A percentile compares a stretch with the other conserved stretches of the same genome.
phyloP scores from a whole-genome alignment of 1,140 invertebrate genomes.

The Macrostomum lignano region DNA sequence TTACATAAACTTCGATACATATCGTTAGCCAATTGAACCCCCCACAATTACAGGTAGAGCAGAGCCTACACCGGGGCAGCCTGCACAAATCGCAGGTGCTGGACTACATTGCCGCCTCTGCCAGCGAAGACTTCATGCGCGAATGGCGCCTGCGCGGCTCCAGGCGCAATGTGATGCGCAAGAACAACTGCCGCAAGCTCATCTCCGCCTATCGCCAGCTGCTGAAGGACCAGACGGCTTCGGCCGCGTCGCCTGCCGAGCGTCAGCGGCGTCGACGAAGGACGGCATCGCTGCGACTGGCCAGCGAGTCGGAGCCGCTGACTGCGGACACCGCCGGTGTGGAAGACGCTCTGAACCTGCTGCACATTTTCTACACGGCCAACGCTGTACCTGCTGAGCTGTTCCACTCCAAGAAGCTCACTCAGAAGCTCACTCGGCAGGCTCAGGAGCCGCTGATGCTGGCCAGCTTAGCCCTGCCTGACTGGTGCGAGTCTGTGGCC shows the following conservation, averaged over 20 bases:
- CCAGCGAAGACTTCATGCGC: constrained; percentile 8
- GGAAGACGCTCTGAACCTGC: constrained; percentile 49
- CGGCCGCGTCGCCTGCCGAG: too few relatives aligned
- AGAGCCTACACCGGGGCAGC: constrained; percentile 9
- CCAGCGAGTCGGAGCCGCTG: constrained; percentile 15
- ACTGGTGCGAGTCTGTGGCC: constrained; percentile 73
- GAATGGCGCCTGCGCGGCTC: constrained; percentile 10
- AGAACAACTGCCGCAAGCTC: constrained; percentile 10
- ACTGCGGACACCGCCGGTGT: constrained; percentile 33
- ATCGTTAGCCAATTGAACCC: background rate
- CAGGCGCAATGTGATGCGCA: constrained; percentile 10
- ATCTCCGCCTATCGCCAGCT: constrained; percentile 10
- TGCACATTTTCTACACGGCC: constrained; percentile 46
- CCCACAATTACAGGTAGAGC: constrained; percentile 7
- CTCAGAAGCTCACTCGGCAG: constrained; percentile 61
- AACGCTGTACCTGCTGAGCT: too few relatives aligned
- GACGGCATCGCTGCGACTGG: too few relatives aligned
- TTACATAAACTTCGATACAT: too few relatives aligned
- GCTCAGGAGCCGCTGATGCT: constrained; percentile 58
- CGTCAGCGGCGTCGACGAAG: too few relatives aligned
- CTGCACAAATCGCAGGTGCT: constrained; percentile 10
- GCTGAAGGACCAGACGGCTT: too few relatives aligned
- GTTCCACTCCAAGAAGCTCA: constrained; percentile 77
- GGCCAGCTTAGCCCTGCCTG: constrained; percentile 57
- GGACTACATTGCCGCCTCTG: constrained; percentile 8